Percentiles rank a stretch among this genome's conserved stretches.
Conservation (phyloP, 2,888 invertebrate species). For the Tyria jacobaeae region DNA sequence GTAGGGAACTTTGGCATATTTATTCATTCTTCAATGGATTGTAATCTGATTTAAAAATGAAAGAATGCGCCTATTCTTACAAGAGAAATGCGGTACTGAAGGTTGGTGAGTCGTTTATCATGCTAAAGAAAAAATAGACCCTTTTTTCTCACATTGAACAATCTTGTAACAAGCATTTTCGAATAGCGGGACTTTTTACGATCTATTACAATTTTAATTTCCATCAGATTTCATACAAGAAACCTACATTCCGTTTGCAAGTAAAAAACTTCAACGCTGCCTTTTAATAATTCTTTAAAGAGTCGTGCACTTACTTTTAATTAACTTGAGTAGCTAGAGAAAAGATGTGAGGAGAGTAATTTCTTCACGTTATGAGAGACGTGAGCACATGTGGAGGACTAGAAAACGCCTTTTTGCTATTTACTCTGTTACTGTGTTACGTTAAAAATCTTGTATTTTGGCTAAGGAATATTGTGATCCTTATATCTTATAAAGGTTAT, state of each 20-base stretch:
- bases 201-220: slow-evolving; percentile 11
- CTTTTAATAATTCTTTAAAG: slow-evolving; percentile 62
- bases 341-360: slow-evolving; percentile 56
- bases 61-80: slow-evolving; percentile 7
- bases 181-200: neutral
- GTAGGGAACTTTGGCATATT: slow-evolving; percentile 11
- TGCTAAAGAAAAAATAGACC: neutral
- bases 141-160: neutral
- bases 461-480: neutral
- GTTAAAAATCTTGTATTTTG: slow-evolving; percentile 12
- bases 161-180: neutral
- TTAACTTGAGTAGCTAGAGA: slow-evolving; percentile 64
- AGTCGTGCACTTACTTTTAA: slow-evolving; percentile 65
- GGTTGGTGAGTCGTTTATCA: slow-evolving; percentile 12
- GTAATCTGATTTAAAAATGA: slow-evolving; percentile 11
- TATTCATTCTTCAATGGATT: slow-evolving; percentile 12
- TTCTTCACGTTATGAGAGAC: slow-evolving; percentile 67
- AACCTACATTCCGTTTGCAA: slow-evolving; percentile 12
- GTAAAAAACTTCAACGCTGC: slow-evolving; percentile 21
- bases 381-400: slow-evolving; percentile 66
- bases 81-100: slow-evolving; percentile 5
- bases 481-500: neutral
- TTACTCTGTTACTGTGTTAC: slow-evolving; percentile 27
- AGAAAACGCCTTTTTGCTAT: slow-evolving; percentile 36
- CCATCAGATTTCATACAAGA: slow-evolving; percentile 1